A percentile compares a stretch with the other conserved stretches of the same genome.
Conservation (phyloP, 2,797 vertebrate species). For the Poecile montanus region DNA sequence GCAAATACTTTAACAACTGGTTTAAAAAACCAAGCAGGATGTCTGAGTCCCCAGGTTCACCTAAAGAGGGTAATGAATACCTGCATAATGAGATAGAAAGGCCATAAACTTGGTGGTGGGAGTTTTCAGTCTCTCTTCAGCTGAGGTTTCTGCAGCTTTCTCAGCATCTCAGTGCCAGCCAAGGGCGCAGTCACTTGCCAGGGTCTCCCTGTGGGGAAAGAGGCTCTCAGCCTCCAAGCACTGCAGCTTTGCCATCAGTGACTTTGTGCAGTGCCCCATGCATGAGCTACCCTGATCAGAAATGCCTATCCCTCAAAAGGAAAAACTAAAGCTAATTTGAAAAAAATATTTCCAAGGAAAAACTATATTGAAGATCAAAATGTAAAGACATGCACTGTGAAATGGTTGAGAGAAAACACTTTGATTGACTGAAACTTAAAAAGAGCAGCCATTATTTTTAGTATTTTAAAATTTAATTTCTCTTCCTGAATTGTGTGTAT, state of each 20-base stretch:
- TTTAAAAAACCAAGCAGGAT: neutral
- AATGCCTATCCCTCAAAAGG: neutral
- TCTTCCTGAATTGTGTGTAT: neutral
- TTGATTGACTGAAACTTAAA: neutral
- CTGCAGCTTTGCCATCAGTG: neutral
- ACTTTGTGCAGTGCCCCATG: neutral
- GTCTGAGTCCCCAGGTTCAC: neutral
- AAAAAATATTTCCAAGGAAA: neutral
- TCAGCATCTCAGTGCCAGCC: neutral
- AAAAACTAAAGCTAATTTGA: neutral
- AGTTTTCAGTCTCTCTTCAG: neutral
- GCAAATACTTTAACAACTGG: constrained; percentile 11
- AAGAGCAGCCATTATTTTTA: neutral
- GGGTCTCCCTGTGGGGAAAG: neutral
- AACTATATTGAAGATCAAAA: neutral
- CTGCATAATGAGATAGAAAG: neutral
- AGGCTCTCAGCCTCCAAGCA: fast-evolving
- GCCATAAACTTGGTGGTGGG: neutral
- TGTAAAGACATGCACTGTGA: neutral
- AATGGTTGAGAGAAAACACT: neutral
- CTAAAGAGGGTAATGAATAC: neutral
- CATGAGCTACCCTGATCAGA: fast-evolving
- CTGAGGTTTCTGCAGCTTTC: neutral
- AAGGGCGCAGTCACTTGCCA: neutral
- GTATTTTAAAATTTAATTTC: neutral